These are phyloP conservation scores for Palythoa heliodiscus DNA, from an alignment of 92 coral and sea anemone genomes.

Conservation along the genomic window DNA sequence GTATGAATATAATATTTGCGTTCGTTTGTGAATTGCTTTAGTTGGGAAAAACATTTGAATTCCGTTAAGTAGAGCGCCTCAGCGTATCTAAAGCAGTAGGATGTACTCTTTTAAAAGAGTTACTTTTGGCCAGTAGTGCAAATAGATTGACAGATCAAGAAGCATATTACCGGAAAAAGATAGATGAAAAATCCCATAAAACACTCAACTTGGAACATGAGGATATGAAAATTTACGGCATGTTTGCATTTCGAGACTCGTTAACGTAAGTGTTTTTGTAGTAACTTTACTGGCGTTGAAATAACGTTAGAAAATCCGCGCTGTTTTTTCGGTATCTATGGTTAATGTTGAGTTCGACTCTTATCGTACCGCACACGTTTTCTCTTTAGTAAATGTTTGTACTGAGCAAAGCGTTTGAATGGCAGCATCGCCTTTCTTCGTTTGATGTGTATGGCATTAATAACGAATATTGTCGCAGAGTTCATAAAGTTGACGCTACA, in stretches of 20 bases:
- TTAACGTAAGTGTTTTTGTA: not conserved
- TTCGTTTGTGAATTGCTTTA: not conserved
- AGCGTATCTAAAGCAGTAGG: no score
- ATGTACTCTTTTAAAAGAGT: not conserved
- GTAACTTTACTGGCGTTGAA: not conserved
- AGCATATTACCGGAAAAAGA: conserved; percentile 36
- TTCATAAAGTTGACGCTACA: conserved; percentile 30
- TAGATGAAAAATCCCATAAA: conserved; percentile 40
- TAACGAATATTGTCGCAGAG: conserved; percentile 32
- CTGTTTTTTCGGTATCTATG: not conserved
- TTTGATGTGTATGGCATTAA: conserved; percentile 43
- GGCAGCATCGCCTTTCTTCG: conserved; percentile 38
- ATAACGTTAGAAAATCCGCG: not conserved
- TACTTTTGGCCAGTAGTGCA: conserved; percentile 13
- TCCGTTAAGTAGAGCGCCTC: not conserved
- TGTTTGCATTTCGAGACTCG: not conserved
- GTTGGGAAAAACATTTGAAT: not conserved
- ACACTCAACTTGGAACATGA: conserved; percentile 34
- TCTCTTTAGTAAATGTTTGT: conserved; percentile 29
- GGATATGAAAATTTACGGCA: conserved; percentile 12
- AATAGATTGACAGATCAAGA: conserved; percentile 31
- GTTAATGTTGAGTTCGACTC: not conserved
- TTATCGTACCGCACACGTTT: not conserved
- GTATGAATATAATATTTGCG: not conserved
- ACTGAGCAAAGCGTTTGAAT: conserved; percentile 21